phyloP scores from a whole-genome alignment of 2,113 vertebrate genomes.

The Cynoglossus semilaevis region DNA sequence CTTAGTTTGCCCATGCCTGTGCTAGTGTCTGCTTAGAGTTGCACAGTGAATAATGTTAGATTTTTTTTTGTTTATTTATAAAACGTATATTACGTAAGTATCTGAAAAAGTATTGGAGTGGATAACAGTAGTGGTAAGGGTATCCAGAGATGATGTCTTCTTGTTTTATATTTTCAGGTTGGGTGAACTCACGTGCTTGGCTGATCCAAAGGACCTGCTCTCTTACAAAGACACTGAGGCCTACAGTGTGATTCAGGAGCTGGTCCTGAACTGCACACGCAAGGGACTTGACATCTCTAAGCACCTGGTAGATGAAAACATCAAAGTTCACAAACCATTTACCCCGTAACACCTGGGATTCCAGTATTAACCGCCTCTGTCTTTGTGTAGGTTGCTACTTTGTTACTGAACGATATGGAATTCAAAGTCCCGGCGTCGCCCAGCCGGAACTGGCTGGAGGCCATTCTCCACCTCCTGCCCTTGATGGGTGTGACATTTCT shows the following conservation, averaged over 20 bases:
- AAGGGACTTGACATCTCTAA: constrained; percentile 64
- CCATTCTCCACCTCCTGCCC: constrained; percentile 70
- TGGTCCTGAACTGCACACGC: constrained; percentile 64
- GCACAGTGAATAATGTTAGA: no score
- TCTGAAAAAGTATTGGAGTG: no score
- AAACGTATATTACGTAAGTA: no score
- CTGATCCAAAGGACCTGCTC: constrained; percentile 63
- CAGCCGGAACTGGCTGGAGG: constrained; percentile 46
- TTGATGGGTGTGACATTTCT: constrained; percentile 70
- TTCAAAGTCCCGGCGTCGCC: constrained; percentile 54
- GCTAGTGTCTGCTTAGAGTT: no score
- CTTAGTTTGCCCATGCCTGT: no score
- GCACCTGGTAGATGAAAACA: constrained; percentile 60
- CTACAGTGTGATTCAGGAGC: constrained; percentile 66
- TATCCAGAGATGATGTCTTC: neutral
- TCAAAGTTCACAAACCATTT: neutral
- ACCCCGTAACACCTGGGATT: no score
- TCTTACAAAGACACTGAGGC: constrained; percentile 56
- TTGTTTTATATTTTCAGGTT: constrained; percentile 60
- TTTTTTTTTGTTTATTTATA: no score
- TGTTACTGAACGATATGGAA: constrained; percentile 61
- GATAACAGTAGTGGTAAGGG: no score
- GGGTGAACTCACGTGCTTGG: constrained; percentile 69
- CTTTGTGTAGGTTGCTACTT: constrained; percentile 59
- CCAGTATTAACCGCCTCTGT: neutral